Evolutionary conservation across 2,888 invertebrate genomes (phyloP).

Genomic region (Crossocerus cetratus): DNA sequence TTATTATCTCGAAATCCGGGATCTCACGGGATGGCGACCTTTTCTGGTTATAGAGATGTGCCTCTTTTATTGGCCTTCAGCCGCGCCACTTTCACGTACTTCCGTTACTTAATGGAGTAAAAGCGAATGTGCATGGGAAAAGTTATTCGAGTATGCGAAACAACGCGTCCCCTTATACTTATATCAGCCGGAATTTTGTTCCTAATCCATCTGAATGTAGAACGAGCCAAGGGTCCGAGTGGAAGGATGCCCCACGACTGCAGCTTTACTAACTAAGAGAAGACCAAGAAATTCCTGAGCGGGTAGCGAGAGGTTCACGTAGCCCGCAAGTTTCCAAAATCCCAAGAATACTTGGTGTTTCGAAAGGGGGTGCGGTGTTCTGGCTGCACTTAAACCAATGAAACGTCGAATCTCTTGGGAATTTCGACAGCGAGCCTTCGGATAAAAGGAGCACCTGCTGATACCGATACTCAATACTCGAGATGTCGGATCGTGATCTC

Average conservation of each 20-base stretch:
- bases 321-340: background rate
- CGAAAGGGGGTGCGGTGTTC: background rate
- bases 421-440: slow-evolving; percentile 1
- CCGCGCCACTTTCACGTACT: slow-evolving; percentile 14
- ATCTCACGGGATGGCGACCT: slow-evolving; percentile 32
- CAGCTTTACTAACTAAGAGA: background rate
- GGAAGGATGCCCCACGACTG: background rate
- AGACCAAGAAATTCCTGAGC: background rate
- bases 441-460: background rate
- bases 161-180: background rate
- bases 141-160: slow-evolving; percentile 7
- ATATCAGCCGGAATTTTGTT: background rate
- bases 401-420: slow-evolving; percentile 8
- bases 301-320: background rate
- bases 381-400: background rate
- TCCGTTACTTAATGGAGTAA: slow-evolving; percentile 2
- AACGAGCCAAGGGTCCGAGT: too few relatives aligned
- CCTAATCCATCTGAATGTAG: too few relatives aligned
- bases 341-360: background rate
- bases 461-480: slow-evolving; percentile 7
- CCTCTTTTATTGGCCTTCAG: slow-evolving; percentile 44
- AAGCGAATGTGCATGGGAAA: background rate
- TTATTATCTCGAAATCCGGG: slow-evolving; percentile 59
- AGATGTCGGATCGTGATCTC: slow-evolving; percentile 11
- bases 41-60: slow-evolving; percentile 42